Evolutionary conservation across 2,113 vertebrate genomes (phyloP).

Genomic region (Nesogale talazaci): DNA sequence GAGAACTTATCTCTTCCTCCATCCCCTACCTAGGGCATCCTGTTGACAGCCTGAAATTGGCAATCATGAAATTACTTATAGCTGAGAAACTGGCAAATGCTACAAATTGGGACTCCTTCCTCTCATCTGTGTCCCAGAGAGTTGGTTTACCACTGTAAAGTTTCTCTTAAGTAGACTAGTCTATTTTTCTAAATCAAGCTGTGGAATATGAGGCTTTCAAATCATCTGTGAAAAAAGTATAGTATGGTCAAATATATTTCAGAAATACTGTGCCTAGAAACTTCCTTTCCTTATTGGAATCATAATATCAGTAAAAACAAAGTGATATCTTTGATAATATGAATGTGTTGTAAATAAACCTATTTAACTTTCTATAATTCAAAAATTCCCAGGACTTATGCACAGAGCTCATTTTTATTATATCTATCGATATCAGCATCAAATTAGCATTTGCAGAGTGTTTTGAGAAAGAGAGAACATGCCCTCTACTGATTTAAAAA

Average conservation of each 20-base stretch:
- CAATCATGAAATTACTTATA: background rate
- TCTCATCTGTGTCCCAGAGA: background rate
- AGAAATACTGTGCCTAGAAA: background rate
- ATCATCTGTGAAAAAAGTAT: conserved; percentile 28
- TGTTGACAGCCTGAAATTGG: background rate
- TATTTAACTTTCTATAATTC: conserved; percentile 48
- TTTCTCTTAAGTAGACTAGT: conserved; percentile 27
- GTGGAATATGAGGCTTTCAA: background rate
- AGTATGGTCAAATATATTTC: conserved; percentile 13
- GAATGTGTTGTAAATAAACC: conserved; percentile 4
- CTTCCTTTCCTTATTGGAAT: background rate
- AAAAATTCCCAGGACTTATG: background rate
- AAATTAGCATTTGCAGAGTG: conserved; percentile 29
- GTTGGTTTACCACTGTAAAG: conserved; percentile 2
- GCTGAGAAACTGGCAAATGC: background rate
- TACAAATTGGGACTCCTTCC: background rate
- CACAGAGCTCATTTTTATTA: conserved; percentile 55
- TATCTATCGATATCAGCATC: conserved; percentile 17
- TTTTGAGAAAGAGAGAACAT: conserved; percentile 4
- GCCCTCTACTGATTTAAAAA: conserved; percentile 40
- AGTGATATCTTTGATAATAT: conserved; percentile 39
- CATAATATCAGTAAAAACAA: background rate
- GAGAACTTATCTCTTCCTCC: background rate
- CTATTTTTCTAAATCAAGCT: background rate
- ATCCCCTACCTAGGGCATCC: background rate